Evolutionary conservation across 2,888 invertebrate genomes (phyloP), one percentile per base, ranked within the genome.

Genomic region (Drosophila nigritarsus): DNA sequence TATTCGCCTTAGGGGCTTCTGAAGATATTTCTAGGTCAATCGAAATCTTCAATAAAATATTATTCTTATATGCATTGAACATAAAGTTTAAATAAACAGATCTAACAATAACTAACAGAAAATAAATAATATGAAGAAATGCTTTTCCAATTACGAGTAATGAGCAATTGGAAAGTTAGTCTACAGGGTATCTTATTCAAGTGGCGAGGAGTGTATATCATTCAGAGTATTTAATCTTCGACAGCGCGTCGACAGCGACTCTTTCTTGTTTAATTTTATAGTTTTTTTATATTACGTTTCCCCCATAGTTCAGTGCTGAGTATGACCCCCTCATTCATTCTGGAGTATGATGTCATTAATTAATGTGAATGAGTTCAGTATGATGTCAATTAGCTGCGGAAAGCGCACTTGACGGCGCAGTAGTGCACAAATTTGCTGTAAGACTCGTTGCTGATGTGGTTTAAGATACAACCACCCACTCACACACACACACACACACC

Each of bases 291-390:
- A 67, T 58, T 40, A 40, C 27, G 27, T 48, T 65, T 45, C 32
- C 40, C 38, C 32, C 42, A 48, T 63, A 63, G 56, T 70, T 76
- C 49, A 55, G 60, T 20, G 60, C 30, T 61, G 40, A 62, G 75
- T 54, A 51, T 45, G 68, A 54, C 55, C 60, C 56, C 51, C 55
- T n/a, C 38, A 29, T 55, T 65, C 77, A 64, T 78, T 78, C 78
- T 49, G 18, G 74, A 66, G 82, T 78, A 87, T 87, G 87, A 87
- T 87, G 87, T 87, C 87, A 87, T 89, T 87, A 87, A 87, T 87
- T 87, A 87, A 87, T 87, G 86, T 84, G 87, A 87, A 87, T 87
- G 87, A 87, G 87, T 89, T 87, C 89, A 89, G 89, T 87, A 87
- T 89, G 87, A 89, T 87, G 87, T 87, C 87, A 87, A 87, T 87